A percentile compares a stretch with the other conserved stretches of the same genome.
Evolutionary conservation across 2,113 vertebrate genomes (phyloP).

Genomic region (Solea solea): DNA sequence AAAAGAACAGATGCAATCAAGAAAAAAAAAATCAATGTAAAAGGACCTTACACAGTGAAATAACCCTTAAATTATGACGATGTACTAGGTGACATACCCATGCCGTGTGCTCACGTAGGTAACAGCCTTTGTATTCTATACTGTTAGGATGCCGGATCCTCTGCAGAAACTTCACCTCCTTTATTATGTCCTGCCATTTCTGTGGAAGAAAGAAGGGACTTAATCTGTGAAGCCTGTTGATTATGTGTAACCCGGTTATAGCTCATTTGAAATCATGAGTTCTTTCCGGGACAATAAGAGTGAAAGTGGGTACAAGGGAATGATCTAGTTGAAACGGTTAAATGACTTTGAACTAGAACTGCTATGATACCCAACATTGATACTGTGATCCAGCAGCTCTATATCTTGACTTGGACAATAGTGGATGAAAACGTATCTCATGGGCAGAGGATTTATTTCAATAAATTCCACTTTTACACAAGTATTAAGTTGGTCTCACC

Average conservation of each 20-base stretch:
- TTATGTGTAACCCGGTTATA: slow-evolving; percentile 61
- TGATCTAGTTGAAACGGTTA: neutral
- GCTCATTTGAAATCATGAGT: slow-evolving; percentile 58
- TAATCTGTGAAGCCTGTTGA: slow-evolving; percentile 23
- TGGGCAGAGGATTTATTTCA: too few species aligned
- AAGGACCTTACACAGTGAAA: neutral
- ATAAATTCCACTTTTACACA: neutral
- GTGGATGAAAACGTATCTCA: neutral
- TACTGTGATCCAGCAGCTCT: neutral
- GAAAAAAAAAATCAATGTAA: neutral
- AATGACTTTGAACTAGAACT: neutral
- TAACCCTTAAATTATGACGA: neutral
- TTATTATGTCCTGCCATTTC: slow-evolving; percentile 99
- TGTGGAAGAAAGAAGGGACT: slow-evolving; percentile 56
- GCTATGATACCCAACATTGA: neutral
- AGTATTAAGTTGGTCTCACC: slow-evolving; percentile 75
- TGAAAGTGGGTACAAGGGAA: slow-evolving; percentile 1
- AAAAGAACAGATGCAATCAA: slow-evolving; percentile 13
- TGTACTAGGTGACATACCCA: slow-evolving; percentile 86
- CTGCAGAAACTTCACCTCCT: slow-evolving; percentile 98
- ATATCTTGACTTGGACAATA: neutral
- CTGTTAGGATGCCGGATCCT: slow-evolving; percentile 98
- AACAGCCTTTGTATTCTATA: slow-evolving; percentile 99
- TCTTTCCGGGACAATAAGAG: slow-evolving; percentile 3
- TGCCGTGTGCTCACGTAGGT: slow-evolving; percentile 97